Base-by-base conservation (phyloP, 2,113 vertebrate genomes). In the Psilopogon haemacephalus region DNA sequence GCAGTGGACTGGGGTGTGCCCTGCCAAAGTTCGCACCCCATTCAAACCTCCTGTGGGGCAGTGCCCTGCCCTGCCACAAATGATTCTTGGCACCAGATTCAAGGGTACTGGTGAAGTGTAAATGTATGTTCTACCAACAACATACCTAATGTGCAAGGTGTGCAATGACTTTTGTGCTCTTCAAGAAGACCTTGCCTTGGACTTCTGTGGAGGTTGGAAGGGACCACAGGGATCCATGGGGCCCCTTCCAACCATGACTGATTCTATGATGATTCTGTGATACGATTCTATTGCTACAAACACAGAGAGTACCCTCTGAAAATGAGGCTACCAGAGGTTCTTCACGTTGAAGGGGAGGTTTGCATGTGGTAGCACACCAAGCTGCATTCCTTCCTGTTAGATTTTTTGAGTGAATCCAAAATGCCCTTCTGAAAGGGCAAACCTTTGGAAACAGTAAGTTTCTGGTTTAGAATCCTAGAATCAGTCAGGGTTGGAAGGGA, bases 141-240 rank as follows among this genome's bases (percentile, higher is more conserved):
- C 0, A 2, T 4, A 5, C 16, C 27, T 62, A 15, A 26, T 7
- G 7, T 4, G 3, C 40, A 58, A 72, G 2, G 2, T 62, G 12
- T 30, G 2, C 42, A 26, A 44, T 69, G 26, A 4, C 18, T 83
- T 90, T 64, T 40, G 46, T 8, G 20, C 13, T 18, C 11, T 77
- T 73, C 79, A 8, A 30, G 37, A 55, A 86, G 21, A 55, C 4
- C 15, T 76, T 28, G 14, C 64, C 24, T 80, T 50, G 12, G 6
- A 28, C 33, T 73, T 92, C 35, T 70, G 12, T 27, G 14, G 28
- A 54, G 40, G 40, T n/a, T n/a, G n/a, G n/a, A n/a, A n/a, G n/a
- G n/a, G n/a, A n/a, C n/a, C n/a, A n/a, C n/a, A n/a, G n/a, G n/a
- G n/a, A n/a, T n/a, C n/a, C n/a, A n/a, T n/a, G n/a, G n/a, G n/a